These are phyloP conservation scores for Dasypolia templi DNA, from an alignment of 2,888 invertebrate genomes.

Conservation along the genomic window DNA sequence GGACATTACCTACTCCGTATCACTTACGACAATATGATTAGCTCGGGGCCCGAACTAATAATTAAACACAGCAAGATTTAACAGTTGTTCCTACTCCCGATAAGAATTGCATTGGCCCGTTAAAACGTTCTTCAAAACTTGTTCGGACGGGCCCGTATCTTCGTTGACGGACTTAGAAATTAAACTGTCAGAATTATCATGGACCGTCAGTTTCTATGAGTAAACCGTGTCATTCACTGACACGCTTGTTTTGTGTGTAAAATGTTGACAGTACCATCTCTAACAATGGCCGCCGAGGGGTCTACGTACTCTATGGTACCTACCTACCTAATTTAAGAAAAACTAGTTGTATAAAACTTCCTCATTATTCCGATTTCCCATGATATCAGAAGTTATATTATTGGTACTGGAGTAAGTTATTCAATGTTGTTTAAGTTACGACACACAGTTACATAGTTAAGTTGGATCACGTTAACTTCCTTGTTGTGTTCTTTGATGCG, in stretches of 20 bases:
- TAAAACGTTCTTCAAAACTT: too few relatives aligned
- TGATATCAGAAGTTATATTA: constrained; percentile 22
- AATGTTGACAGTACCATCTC: not conserved
- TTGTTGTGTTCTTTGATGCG: constrained; percentile 29
- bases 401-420: constrained; percentile 8
- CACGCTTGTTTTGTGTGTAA: not conserved
- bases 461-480: constrained; percentile 57
- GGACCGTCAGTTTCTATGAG: not conserved
- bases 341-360: constrained; percentile 16
- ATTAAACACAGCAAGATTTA: too few relatives aligned
- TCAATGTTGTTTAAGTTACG: constrained; percentile 34
- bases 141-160: too few relatives aligned
- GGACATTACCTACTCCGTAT: too few relatives aligned
- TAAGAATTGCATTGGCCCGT: too few relatives aligned
- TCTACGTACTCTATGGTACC: not conserved
- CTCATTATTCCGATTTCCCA: constrained; percentile 24
- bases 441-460: constrained; percentile 35
- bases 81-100: too few relatives aligned
- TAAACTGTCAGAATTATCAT: not conserved
- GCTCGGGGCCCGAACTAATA: too few relatives aligned
- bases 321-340: not conserved
- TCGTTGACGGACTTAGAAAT: too few relatives aligned
- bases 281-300: not conserved
- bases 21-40: too few relatives aligned
- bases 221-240: not conserved